Evolutionary conservation across 2,888 invertebrate species (phyloP).

Genomic region (Tortricodes alternella): DNA sequence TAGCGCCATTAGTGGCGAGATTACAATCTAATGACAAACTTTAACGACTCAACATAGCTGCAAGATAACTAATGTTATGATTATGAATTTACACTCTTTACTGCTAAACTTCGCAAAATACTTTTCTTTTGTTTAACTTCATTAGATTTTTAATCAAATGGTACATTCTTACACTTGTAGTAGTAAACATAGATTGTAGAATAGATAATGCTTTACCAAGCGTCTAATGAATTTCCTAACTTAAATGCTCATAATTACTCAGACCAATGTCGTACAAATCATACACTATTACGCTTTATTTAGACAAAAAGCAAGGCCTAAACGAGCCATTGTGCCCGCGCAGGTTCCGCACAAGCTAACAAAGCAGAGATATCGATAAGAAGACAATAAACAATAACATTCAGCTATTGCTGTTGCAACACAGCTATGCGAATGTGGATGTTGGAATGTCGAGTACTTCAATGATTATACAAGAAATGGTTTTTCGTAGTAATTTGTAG

Average conservation of each 20-base stretch:
- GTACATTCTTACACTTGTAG: too few species aligned
- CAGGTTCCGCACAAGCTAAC: slow-evolving; percentile 59
- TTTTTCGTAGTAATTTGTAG: not conserved
- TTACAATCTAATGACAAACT: not conserved
- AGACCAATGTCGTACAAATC: slow-evolving; percentile 25
- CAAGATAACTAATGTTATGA: not conserved
- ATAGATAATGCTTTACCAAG: too few species aligned
- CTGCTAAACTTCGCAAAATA: too few species aligned
- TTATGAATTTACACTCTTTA: not conserved
- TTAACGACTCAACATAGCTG: not conserved
- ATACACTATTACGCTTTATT: slow-evolving; percentile 11
- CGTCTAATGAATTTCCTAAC: not conserved
- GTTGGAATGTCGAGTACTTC: slow-evolving; percentile 38
- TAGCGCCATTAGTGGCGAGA: slow-evolving; percentile 10
- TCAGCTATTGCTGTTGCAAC: slow-evolving; percentile 66
- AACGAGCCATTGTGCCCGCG: slow-evolving; percentile 60
- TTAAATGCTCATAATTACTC: slow-evolving; percentile 9
- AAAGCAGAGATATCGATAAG: slow-evolving; percentile 75
- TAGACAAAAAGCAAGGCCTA: slow-evolving; percentile 66
- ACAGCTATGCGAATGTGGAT: slow-evolving; percentile 62
- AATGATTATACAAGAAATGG: not conserved
- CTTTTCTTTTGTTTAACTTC: too few species aligned
- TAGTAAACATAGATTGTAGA: too few species aligned
- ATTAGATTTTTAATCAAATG: too few species aligned
- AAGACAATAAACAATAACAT: slow-evolving; percentile 82